Percentiles rank a stretch among this genome's conserved stretches.
These are phyloP conservation scores for Drosophila anomalipes DNA, from an alignment of 2,888 invertebrate species.

Conservation along the genomic window DNA sequence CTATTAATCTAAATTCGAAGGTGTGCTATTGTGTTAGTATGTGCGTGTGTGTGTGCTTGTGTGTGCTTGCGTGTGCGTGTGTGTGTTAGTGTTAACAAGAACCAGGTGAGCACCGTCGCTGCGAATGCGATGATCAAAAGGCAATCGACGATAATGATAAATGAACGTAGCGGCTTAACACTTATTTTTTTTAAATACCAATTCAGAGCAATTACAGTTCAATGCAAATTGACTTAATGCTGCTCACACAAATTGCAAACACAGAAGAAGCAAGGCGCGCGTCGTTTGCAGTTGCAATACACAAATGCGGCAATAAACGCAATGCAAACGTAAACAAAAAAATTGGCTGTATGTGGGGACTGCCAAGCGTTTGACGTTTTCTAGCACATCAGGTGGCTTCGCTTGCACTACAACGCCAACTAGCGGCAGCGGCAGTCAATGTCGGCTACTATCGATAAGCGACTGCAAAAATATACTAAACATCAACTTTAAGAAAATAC, in stretches of 20 bases:
- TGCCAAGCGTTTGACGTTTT: conserved; percentile 66
- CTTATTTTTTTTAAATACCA: conserved; percentile 3
- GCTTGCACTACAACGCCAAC: conserved; percentile 48
- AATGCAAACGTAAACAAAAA: conserved; percentile 73
- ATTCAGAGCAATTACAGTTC: conserved; percentile 16
- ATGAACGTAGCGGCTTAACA: conserved; percentile 32
- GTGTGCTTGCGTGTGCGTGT: not conserved
- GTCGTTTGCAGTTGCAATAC: conserved; percentile 38
- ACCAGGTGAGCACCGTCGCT: conserved; percentile 56
- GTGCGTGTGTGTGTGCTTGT: not conserved
- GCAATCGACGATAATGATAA: conserved; percentile 59
- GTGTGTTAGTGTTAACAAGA: conserved; percentile 21
- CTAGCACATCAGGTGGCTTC: conserved; percentile 60
- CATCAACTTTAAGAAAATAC: not conserved
- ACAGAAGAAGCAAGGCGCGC: conserved; percentile 31
- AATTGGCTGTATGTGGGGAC: conserved; percentile 26
- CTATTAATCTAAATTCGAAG: conserved; percentile 30
- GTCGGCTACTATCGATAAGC: conserved; percentile 27
- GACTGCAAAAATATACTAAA: conserved; percentile 23
- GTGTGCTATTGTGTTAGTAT: conserved; percentile 1
- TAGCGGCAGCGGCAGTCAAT: conserved; percentile 25
- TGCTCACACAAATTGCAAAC: conserved; percentile 21
- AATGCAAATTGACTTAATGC: conserved; percentile 8
- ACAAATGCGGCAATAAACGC: conserved; percentile 41
- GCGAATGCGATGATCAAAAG: conserved; percentile 65